Evolutionary conservation across 23 tunicate genomes (phyloP), one percentile per base, ranked within the genome.

Genomic region (Trididemnum clinides): DNA sequence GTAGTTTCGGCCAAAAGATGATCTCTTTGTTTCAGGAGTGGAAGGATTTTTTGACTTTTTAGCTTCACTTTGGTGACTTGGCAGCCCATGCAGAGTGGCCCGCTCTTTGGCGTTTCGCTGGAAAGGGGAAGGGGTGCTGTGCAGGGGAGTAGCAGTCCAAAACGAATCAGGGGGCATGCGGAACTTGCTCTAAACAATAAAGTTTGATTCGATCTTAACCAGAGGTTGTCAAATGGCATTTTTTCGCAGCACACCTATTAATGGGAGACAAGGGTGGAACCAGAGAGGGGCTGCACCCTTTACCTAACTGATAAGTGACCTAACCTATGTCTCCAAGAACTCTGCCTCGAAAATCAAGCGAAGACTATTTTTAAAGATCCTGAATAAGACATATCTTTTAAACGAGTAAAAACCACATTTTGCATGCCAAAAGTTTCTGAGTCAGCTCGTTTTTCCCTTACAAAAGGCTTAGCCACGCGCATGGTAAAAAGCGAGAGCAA

Each of bases 1-100:
- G 25, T 80, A 32, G 76, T 87, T 87, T 1, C 91, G 85, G 1
- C 39, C 33, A 35, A 87, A 87, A 0, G 58, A 64, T 0, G 85
- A 79, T 33, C 28, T 34, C 22, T 65, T 82, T 28, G 37, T 37
- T 32, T 82, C 86, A 36, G 76, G 34, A 5, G 75, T 28, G 5
- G 80, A 35, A 2, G 57, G 1, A 33, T 36, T 64, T n/a, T 29
- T 64, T 4, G 25, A 20, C 26, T 37, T 82, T 38, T 64, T 64
- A 21, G 26, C 71, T 34, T 64, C 71, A 20, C 62, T 37, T 4
- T 15, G 51, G 27, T 35, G 33, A 10, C 33, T 18, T 6, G 86
- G 86, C n/a, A 82, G 19, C 4, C 63, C 86, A 33, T 82, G 86
- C 6, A 64, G 36, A 1, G 86, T 82, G 0, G 86, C 75, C 10